A percentile compares a stretch with the other conserved stretches of the same genome.
Conservation (phyloP, 2,888 invertebrate genomes). For the Epistrophe eligans region DNA sequence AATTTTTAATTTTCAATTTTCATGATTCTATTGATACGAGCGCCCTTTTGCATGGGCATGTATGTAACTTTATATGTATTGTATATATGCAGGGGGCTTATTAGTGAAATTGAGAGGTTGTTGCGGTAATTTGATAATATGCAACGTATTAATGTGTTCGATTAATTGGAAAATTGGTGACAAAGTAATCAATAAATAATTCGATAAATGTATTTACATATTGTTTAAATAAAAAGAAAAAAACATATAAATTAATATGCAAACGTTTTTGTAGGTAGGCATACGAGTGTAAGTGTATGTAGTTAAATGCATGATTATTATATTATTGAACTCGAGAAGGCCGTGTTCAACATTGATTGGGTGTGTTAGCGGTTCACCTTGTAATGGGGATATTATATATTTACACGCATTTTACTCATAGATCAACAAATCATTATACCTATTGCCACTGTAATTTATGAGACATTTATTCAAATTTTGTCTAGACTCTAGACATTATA, state of each 20-base stretch:
- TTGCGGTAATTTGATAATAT: constrained; percentile 58
- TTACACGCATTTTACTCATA: constrained; percentile 2
- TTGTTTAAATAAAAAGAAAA: constrained; percentile 5
- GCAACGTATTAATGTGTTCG: constrained; percentile 45
- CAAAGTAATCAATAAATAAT: constrained; percentile 47
- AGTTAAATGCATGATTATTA: not conserved
- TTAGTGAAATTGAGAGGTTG: constrained; percentile 36
- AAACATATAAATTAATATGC: constrained; percentile 50
- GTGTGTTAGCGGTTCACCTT: constrained; percentile 12
- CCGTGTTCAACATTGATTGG: not conserved
- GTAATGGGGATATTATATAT: constrained; percentile 9
- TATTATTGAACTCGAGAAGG: not conserved
- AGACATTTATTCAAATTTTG: constrained; percentile 4
- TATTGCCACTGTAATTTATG: not conserved
- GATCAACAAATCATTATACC: not conserved
- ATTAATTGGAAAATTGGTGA: constrained; percentile 72
- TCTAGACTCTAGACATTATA: not conserved
- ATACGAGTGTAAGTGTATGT: too few species aligned
- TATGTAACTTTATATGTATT: too few species aligned
- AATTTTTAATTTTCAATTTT: constrained; percentile 15
- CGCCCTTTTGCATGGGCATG: not conserved
- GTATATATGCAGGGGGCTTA: not conserved
- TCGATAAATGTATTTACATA: not conserved
- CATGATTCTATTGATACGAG: constrained; percentile 9
- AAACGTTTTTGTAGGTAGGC: not conserved